Conservation (phyloP, 2,113 vertebrate species). For the Gallinago jamesoni region DNA sequence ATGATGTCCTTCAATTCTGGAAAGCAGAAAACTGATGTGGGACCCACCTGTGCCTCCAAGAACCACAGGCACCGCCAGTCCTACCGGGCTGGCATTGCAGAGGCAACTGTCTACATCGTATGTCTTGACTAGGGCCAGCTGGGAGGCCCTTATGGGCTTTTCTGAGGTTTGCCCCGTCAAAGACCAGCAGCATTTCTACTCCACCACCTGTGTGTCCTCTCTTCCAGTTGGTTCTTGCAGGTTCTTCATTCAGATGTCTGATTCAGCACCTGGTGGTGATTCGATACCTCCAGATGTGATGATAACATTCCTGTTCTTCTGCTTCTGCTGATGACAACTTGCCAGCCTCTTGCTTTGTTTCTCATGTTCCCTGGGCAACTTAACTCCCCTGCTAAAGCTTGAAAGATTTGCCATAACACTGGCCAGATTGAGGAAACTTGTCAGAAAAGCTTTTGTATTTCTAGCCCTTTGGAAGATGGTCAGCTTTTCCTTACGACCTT, state of each 20-base stretch:
- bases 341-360: slow-evolving; percentile 11
- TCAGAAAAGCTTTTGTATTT: not conserved
- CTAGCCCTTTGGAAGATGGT: not conserved
- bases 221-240: not conserved
- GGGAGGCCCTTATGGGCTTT: not conserved
- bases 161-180: not conserved
- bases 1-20: not conserved
- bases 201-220: not conserved
- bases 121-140: not conserved
- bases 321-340: not conserved
- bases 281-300: not conserved
- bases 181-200: not conserved
- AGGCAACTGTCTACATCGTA: rapidly evolving
- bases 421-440: not conserved
- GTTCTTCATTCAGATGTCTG: not conserved
- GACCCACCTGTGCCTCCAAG: not conserved
- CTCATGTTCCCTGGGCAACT: not conserved
- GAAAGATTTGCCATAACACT: not conserved
- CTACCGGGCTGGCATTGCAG: rapidly evolving
- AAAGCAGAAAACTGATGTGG: not conserved
- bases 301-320: not conserved
- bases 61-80: not conserved
- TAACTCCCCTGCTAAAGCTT: not conserved
- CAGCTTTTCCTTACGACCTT: not conserved
- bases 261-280: slow-evolving; percentile 24